These are phyloP conservation scores for Bujurquina vittata DNA, from an alignment of 2,113 vertebrate species.

Conservation along the genomic window DNA sequence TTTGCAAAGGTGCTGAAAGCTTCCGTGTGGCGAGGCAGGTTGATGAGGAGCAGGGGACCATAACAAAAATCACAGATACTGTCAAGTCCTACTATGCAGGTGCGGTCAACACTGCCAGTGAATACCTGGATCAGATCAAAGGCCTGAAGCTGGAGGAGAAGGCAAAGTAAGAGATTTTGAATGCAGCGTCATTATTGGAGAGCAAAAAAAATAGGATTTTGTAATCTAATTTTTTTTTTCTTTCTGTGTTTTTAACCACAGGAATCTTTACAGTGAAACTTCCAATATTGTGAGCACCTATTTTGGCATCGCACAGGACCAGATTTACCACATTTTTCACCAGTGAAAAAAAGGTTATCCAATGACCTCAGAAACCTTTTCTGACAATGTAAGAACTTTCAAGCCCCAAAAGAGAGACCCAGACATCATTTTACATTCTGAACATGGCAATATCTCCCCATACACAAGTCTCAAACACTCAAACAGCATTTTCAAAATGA, in stretches of 20 bases:
- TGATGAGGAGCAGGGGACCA: conserved; percentile 40
- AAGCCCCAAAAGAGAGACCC: neutral
- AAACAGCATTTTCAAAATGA: neutral
- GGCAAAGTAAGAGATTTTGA: conserved; percentile 64
- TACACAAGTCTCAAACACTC: neutral
- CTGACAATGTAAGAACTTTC: neutral
- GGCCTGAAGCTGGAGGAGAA: conserved; percentile 75
- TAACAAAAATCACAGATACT: conserved; percentile 35
- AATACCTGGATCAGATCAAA: conserved; percentile 65
- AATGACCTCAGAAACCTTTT: neutral
- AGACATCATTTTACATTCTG: neutral
- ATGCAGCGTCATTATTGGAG: neutral
- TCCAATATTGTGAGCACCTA: conserved; percentile 67
- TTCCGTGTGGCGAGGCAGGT: conserved; percentile 71
- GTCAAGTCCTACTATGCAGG: conserved; percentile 65
- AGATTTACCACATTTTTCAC: conserved; percentile 73
- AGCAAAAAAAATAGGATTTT: neutral
- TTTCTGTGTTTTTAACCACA: conserved; percentile 43
- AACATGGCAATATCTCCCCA: neutral
- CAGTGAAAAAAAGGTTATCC: conserved; percentile 29
- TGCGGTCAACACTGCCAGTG: conserved; percentile 34
- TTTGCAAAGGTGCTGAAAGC: conserved; percentile 68
- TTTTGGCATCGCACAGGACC: conserved; percentile 66
- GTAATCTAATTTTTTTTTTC: neutral
- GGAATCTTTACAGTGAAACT: conserved; percentile 73